Evolutionary conservation across 2,797 vertebrate genomes (phyloP), one percentile per base, ranked within the genome.

Genomic region (Myotis vivesi): DNA sequence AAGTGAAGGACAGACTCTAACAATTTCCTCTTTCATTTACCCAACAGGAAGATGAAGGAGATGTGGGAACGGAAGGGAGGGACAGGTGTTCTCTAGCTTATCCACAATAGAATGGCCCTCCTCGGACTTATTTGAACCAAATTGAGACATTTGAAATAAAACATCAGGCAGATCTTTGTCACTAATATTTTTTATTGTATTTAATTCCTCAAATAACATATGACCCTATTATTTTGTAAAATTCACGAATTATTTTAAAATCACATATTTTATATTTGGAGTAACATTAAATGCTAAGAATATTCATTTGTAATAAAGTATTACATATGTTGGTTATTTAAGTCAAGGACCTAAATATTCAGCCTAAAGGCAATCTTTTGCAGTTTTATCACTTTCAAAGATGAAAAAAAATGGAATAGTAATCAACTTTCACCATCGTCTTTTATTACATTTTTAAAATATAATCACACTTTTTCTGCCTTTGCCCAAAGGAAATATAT

Each of bases 401-500:
- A 96, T 95, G 92, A 96, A 97, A 97, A 97, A 97, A 92, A 96
- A 97, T 97, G 53, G 97, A 98, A 97, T 96, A 98, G 97, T 98
- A 97, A 98, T 97, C 94, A 98, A 90, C 49, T 96, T 96, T 95
- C 46, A 80, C 80, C 80, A 64, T 89, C 86, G 59, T 95, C 19
- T 94, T 86, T 93, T 93, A 97, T 96, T 97, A 79, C 15, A 91
- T 49, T 96, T 97, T 97, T 59, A 96, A 92, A 97, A 91, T 95
- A 97, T 33, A 95, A 22, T 41, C 66, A 62, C 23, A 71, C 33
- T 71, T 55, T 6, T 92, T 96, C 59, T 93, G 49, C 83, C 83
- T 92, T 92, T 95, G 85, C 92, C 96, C 68, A 57, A 79, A 87
- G 83, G 85, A 91, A 4, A 30, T 59, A 64, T 96, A 57, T 85